phyloP scores from a whole-genome alignment of 1,140 invertebrate genomes.

The Halictus rubicundus region DNA sequence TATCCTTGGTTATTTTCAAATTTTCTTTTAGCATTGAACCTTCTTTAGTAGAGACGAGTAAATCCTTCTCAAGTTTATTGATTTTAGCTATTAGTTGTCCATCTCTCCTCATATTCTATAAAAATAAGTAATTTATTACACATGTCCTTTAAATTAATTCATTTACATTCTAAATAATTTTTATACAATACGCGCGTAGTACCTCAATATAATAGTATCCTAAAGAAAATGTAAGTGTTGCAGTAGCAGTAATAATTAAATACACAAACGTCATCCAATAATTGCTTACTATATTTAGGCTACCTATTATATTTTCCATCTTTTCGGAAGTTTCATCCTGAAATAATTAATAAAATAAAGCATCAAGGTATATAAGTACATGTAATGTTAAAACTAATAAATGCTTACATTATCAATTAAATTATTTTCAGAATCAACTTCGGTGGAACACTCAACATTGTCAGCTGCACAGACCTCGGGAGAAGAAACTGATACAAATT shows the following conservation, averaged over 20 bases:
- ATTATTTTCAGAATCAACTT: constrained; percentile 3
- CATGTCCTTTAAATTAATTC: neutral
- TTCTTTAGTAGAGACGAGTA: constrained; percentile 82
- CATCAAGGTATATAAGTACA: neutral
- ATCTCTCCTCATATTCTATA: constrained; percentile 84
- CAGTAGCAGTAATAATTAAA: constrained; percentile 83
- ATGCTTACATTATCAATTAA: constrained; percentile 48
- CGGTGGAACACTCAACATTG: constrained; percentile 46
- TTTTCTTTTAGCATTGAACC: constrained; percentile 85
- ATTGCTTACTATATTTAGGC: constrained; percentile 57
- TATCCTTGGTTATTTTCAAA: constrained; percentile 83
- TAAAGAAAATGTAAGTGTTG: constrained; percentile 86
- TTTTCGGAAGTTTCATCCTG: constrained; percentile 53
- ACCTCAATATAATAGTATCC: constrained; percentile 88
- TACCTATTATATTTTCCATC: constrained; percentile 59
- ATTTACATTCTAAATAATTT: neutral
- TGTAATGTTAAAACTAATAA: neutral
- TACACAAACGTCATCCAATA: constrained; percentile 75
- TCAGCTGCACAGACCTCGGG: constrained; percentile 57
- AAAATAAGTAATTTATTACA: constrained; percentile 12
- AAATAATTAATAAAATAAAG: constrained; percentile 29
- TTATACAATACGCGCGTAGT: constrained; percentile 14
- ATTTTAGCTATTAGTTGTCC: constrained; percentile 82
- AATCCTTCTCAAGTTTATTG: constrained; percentile 83
- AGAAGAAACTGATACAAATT: constrained; percentile 17